Evolutionary conservation across 2,888 invertebrate species (phyloP).

Genomic region (Pachliopta kotzebuea): DNA sequence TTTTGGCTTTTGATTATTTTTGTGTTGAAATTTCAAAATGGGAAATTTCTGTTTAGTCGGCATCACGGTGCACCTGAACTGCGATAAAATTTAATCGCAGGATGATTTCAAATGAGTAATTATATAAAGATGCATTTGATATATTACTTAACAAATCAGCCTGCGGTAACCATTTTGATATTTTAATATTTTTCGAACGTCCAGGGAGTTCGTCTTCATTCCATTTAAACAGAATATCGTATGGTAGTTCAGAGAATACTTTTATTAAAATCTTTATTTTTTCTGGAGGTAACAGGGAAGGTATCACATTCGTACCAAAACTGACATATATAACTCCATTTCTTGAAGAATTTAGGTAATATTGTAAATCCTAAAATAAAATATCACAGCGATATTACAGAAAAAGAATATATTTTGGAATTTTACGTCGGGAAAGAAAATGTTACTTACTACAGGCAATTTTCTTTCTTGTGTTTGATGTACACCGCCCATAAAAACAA

Average conservation of each 20-base stretch:
- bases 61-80: too few species aligned
- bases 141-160: slow-evolving; percentile 48
- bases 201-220: slow-evolving; percentile 33
- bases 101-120: too few species aligned
- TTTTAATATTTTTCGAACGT: slow-evolving; percentile 52
- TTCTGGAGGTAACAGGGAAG: slow-evolving; percentile 42
- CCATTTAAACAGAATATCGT: slow-evolving; percentile 65
- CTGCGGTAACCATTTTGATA: slow-evolving; percentile 60
- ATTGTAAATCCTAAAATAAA: slow-evolving; percentile 37
- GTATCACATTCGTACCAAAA: slow-evolving; percentile 52
- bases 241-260: slow-evolving; percentile 50
- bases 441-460: slow-evolving; percentile 49
- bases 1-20: too few species aligned
- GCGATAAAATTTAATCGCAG: too few species aligned
- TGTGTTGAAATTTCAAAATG: too few species aligned
- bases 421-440: too few species aligned
- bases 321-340: slow-evolving; percentile 54
- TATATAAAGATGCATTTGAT: too few species aligned
- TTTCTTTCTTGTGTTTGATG: slow-evolving; percentile 48
- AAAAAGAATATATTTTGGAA: too few species aligned
- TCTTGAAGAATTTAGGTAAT: slow-evolving; percentile 40
- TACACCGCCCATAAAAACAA: slow-evolving; percentile 58
- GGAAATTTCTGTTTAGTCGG: too few species aligned
- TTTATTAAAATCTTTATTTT: slow-evolving; percentile 37
- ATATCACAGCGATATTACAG: too few species aligned